phyloP scores from a whole-genome alignment of 1,140 invertebrate genomes.

The Trinorchestia longiramus region DNA sequence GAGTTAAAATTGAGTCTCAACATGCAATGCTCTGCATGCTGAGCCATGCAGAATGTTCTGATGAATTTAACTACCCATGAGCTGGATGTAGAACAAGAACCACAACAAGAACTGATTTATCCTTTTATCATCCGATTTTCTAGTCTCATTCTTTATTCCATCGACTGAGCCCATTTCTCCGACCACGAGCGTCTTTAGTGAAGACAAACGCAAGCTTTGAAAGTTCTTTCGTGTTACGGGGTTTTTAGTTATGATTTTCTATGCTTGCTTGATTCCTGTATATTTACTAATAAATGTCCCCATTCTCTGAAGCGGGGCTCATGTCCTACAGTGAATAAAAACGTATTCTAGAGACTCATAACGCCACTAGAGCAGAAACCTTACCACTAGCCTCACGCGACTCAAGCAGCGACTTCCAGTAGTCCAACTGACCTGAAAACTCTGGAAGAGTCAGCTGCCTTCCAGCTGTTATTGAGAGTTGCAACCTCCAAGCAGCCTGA shows the following conservation, averaged over 20 bases:
- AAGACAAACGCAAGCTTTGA: neutral
- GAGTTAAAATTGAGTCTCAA: neutral
- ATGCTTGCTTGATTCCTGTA: neutral
- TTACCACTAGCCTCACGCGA: neutral
- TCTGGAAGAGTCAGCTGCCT: neutral
- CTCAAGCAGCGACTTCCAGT: neutral
- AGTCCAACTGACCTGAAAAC: neutral
- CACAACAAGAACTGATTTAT: neutral
- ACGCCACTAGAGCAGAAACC: neutral
- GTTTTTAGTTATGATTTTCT: neutral
- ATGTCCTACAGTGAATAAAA: neutral
- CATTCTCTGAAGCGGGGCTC: neutral
- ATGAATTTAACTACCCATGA: neutral
- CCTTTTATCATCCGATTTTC: neutral
- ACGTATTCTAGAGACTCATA: neutral
- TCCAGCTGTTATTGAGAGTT: neutral
- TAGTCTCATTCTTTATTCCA: neutral
- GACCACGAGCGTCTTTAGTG: neutral
- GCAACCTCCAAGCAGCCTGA: neutral
- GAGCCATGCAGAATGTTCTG: no score
- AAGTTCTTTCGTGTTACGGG: neutral
- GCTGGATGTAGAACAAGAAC: neutral
- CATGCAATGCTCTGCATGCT: no score
- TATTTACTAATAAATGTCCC: neutral
- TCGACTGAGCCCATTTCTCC: neutral